Conservation (phyloP, 1,140 invertebrate species). For the Diachasmimorpha longicaudata region DNA sequence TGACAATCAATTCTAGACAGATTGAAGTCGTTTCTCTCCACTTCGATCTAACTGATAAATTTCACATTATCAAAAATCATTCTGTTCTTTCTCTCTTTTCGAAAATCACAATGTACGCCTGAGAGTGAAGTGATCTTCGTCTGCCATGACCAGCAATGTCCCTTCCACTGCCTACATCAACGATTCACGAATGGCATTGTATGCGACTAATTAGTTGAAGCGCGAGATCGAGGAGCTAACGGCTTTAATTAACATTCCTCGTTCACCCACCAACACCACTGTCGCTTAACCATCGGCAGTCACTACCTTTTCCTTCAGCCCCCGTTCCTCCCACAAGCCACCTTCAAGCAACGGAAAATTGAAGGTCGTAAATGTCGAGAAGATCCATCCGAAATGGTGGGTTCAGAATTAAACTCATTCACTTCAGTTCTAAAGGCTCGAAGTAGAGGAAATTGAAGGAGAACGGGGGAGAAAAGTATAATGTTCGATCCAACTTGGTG, state of each 20-base stretch:
- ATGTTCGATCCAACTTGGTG: neutral
- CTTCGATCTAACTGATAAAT: neutral
- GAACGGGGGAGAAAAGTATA: neutral
- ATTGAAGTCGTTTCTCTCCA: too few relatives aligned
- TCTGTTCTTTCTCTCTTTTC: conserved; percentile 39
- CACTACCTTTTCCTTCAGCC: neutral
- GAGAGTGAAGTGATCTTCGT: conserved; percentile 52
- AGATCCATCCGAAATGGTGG: conserved; percentile 38
- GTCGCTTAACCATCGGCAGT: conserved; percentile 23
- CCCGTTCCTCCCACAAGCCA: conserved; percentile 21
- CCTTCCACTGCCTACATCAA: conserved; percentile 12
- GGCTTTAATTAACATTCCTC: conserved; percentile 64
- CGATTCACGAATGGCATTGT: conserved; percentile 48
- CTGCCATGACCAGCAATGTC: conserved; percentile 40
- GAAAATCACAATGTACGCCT: conserved; percentile 41
- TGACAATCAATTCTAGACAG: too few relatives aligned
- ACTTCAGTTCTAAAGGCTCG: neutral
- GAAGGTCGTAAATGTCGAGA: conserved; percentile 59
- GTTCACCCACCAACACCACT: conserved; percentile 44
- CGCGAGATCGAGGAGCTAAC: conserved; percentile 59
- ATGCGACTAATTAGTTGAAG: conserved; percentile 61
- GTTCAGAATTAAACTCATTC: conserved; percentile 14
- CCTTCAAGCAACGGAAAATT: conserved; percentile 55
- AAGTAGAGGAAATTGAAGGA: neutral
- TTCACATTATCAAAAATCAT: neutral